Percentiles rank a stretch among this genome's conserved stretches.
phyloP scores from a whole-genome alignment of 2,797 vertebrate species.

The Dicrostonyx torquatus region DNA sequence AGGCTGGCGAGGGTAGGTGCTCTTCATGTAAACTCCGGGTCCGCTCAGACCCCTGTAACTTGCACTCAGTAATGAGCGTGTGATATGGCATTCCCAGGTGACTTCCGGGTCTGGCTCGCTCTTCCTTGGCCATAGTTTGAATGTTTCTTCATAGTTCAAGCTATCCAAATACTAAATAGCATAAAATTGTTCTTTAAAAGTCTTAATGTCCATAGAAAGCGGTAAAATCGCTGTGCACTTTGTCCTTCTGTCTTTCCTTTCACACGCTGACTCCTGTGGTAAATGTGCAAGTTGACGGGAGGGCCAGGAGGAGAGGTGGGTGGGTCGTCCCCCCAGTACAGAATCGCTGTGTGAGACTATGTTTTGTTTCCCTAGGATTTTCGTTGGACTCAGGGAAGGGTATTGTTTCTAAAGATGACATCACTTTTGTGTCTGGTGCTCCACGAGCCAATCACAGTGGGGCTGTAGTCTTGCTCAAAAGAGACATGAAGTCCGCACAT shows the following conservation, averaged over 20 bases:
- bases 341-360: conserved; percentile 34
- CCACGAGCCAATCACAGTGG: conserved; percentile 96
- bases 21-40: not conserved
- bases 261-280: not conserved
- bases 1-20: not conserved
- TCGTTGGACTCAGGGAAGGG: conserved; percentile 95
- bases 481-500: conserved; percentile 84
- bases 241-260: not conserved
- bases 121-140: not conserved
- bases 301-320: not conserved
- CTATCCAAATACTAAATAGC: not conserved
- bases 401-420: conserved; percentile 88
- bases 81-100: not conserved
- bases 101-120: not conserved
- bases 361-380: conserved; percentile 90
- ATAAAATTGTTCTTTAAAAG: not conserved
- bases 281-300: not conserved
- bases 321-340: not conserved
- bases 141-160: conserved; percentile 35
- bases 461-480: conserved; percentile 93
- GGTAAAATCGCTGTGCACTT: not conserved
- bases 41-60: not conserved
- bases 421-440: conserved; percentile 97
- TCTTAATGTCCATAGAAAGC: conserved; percentile 20
- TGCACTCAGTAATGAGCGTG: not conserved